A percentile compares a stretch with the other conserved stretches of the same genome.
Conservation (phyloP, 1,140 invertebrate genomes). For the Cheumatopsyche charites region DNA sequence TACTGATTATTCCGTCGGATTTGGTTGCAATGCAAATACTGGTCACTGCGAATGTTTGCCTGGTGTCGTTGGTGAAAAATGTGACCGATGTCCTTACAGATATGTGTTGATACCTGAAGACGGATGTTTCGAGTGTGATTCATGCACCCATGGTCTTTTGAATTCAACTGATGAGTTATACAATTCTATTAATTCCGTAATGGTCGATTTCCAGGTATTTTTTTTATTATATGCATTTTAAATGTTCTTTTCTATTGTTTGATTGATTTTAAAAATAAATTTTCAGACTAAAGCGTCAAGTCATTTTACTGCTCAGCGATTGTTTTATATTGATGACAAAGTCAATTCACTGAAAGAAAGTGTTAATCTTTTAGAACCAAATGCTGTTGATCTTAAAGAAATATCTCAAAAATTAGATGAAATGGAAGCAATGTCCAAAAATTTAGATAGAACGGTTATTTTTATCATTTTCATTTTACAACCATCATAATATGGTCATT, state of each 20-base stretch:
- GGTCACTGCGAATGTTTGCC: constrained; percentile 95
- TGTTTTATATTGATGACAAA: constrained; percentile 76
- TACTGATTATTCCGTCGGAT: constrained; percentile 84
- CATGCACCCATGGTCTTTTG: constrained; percentile 85
- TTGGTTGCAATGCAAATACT: constrained; percentile 84
- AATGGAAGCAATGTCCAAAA: constrained; percentile 64
- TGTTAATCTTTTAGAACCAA: constrained; percentile 70
- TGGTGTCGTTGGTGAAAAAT: constrained; percentile 93
- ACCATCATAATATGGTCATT: not conserved
- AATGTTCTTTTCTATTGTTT: not conserved
- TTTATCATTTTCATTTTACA: constrained; percentile 38
- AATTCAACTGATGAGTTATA: constrained; percentile 84
- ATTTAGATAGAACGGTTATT: constrained; percentile 64
- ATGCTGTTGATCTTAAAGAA: constrained; percentile 67
- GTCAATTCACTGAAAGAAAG: constrained; percentile 67
- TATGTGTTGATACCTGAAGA: constrained; percentile 71
- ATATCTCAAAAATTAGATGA: constrained; percentile 63
- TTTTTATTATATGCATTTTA: too few species aligned
- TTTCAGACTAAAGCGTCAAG: constrained; percentile 72
- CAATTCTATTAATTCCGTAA: constrained; percentile 67
- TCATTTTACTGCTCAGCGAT: constrained; percentile 77
- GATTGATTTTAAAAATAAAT: constrained; percentile 4
- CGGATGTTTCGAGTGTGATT: constrained; percentile 84
- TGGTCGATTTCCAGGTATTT: constrained; percentile 72
- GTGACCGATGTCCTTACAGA: constrained; percentile 87